Base-by-base conservation (phyloP, 2,113 vertebrate genomes). In the Sander lucioperca region DNA sequence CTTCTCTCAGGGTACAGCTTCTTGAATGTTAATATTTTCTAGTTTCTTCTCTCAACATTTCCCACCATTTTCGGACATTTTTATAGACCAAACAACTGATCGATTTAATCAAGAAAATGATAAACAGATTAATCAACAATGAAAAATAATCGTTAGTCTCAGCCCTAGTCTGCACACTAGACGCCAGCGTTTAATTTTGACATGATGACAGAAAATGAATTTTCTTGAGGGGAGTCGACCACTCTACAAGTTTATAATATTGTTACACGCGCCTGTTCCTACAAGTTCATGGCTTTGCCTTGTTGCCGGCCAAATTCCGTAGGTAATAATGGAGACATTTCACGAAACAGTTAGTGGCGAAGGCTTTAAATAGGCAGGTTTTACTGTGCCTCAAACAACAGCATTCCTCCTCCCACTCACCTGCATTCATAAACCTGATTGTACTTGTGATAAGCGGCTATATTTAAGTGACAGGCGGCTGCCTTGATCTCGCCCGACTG, bases 371-470 rank as follows among this genome's bases (percentile, higher is more conserved):
- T 79, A 84, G 43, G 2, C 62, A 72, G 71, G 77, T 88, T 10
- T 67, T 68, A 19, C 48, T 33, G 2, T 79, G 47, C 23, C 14
- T 56, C 25, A 74, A 71, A 50, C 58, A 33, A 9, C 61, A 70
- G 27, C 66, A 83, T 90, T 88, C 68, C 71, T 71, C 80, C 84
- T 77, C 87, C 86, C 75, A 83, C 89, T 89, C 92, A 82, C 76
- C 74, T 79, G 71, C 66, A 27, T 67, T 47, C 62, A 64, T 77
- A 86, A 70, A 76, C 74, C 53, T 14, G 58, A 77, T 75, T 39
- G 66, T 33, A 8, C 39, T 25, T 1, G 18, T 59, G 69, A 79
- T 76, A 77, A 79, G 62, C 4, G 21, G 4, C 39, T 74, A 51
- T 62, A 30, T 80, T 71, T 76, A 47, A 54, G 21, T 9, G 48